Evolutionary conservation across 2,797 vertebrate species (phyloP).

Genomic region (Sebastes melanostomus): DNA sequence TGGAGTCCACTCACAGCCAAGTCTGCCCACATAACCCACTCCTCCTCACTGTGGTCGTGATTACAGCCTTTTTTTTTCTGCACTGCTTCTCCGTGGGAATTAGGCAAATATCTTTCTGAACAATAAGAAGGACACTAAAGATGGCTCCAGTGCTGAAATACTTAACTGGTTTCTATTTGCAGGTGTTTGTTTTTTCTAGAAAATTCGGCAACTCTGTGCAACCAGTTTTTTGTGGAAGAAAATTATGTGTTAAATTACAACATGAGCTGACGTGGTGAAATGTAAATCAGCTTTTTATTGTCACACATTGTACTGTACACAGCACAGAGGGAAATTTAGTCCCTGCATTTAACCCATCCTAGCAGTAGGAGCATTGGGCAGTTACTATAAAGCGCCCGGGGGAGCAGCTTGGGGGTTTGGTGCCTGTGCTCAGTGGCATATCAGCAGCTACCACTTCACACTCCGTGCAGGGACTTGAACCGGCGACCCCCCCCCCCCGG

Average conservation of each 20-base stretch:
- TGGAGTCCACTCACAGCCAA: slow-evolving; percentile 82
- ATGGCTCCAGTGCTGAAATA: slow-evolving; percentile 35
- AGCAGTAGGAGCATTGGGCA: too few species aligned
- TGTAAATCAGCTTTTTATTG: too few species aligned
- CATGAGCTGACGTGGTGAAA: background rate
- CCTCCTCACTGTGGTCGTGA: slow-evolving; percentile 83
- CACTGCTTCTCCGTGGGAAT: slow-evolving; percentile 76
- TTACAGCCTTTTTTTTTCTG: slow-evolving; percentile 73
- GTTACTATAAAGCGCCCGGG: too few species aligned
- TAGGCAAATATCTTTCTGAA: slow-evolving; percentile 71
- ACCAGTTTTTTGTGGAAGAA: background rate
- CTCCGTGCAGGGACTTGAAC: too few species aligned
- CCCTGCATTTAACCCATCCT: too few species aligned
- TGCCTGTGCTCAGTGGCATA: too few species aligned
- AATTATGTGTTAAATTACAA: background rate
- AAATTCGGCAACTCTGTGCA: background rate
- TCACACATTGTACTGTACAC: too few species aligned
- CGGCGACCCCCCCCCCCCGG: too few species aligned
- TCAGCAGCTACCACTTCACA: too few species aligned
- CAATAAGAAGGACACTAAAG: slow-evolving; percentile 60
- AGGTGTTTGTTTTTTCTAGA: slow-evolving; percentile 12
- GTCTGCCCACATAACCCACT: slow-evolving; percentile 83
- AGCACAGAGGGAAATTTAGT: too few species aligned
- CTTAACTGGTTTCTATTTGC: slow-evolving; percentile 16
- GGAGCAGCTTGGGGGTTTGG: too few species aligned